Evolutionary conservation across 2,797 vertebrate genomes (phyloP), one percentile per base, ranked within the genome.

Genomic region (Hemitrygon akajei): DNA sequence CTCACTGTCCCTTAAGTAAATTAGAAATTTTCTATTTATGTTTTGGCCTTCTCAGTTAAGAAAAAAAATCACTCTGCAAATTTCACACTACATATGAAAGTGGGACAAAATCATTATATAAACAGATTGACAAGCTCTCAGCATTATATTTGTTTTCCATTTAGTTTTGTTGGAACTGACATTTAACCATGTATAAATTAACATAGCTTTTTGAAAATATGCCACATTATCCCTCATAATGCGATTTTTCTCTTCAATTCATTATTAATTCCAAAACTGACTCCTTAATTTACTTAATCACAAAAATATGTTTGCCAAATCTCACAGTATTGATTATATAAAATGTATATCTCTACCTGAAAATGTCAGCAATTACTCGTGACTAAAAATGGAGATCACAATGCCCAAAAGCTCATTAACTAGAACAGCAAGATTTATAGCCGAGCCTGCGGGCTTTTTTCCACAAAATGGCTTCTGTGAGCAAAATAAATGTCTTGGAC

Each of bases 271-370:
- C 27, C 11, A 60, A 84, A 58, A 60, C 58, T 84, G 25, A 84
- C 56, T 58, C 10, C 56, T 30, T 25, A 84, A 84, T 58, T 84
- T 11, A 60, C n/a, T 89, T 66, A 66, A 66, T 89, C 86, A 66
- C 86, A 89, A 37, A 63, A 84, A 37, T 40, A 86, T 60, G 7
- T 89, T 89, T 60, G 37, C 63, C 63, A 66, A 89, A 89, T 66
- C 60, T 89, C 86, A 89, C 25, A 12, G n/a, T 66, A 89, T 37
- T 89, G 18, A 69, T 69, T 89, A 89, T 7, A 89, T 69, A 89
- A 75, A 89, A 69, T 66, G 66, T 34, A 89, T 89, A 66, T 89
- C 86, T 69, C 60, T 89, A 66, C 63, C 60, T 34, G n/a, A 69
- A 89, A 69, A 34, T 89, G 86, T 20, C 63, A 37, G 63, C 60